These are phyloP conservation scores for Anthophora plumipes DNA, from an alignment of 2,888 invertebrate genomes.

Conservation along the genomic window DNA sequence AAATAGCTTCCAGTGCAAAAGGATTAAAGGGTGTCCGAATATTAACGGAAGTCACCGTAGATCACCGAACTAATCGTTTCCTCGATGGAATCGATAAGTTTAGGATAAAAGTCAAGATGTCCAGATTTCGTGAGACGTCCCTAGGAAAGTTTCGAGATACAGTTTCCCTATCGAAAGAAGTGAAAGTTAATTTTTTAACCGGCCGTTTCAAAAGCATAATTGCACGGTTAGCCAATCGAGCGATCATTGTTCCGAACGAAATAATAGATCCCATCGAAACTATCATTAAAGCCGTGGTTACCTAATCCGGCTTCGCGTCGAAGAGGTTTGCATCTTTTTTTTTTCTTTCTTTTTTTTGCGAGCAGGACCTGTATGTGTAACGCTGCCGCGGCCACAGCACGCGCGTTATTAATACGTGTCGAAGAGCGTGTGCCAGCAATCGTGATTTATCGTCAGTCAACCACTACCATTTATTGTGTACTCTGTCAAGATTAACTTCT, in stretches of 20 bases:
- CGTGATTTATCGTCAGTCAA: constrained; percentile 47
- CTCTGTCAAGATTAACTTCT: constrained; percentile 38
- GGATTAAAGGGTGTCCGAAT: too few species aligned
- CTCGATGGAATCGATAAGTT: neutral
- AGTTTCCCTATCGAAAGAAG: constrained; percentile 45
- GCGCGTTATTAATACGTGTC: constrained; percentile 44
- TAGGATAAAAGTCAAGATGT: neutral
- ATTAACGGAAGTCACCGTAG: too few species aligned
- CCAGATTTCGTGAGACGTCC: neutral
- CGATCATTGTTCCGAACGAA: constrained; percentile 68
- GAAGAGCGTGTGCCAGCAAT: constrained; percentile 41
- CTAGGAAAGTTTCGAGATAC: constrained; percentile 40
- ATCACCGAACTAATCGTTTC: too few species aligned
- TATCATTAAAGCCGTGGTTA: constrained; percentile 51
- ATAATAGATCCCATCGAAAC: constrained; percentile 47
- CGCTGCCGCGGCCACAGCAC: constrained; percentile 7
- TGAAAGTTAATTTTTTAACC: constrained; percentile 62
- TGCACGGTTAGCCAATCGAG: constrained; percentile 64
- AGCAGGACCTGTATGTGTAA: neutral
- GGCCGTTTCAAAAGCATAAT: constrained; percentile 66
- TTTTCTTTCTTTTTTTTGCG: too few species aligned
- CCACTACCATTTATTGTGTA: constrained; percentile 40
- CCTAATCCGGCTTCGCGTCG: constrained; percentile 32
- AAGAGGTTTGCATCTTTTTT: constrained; percentile 39
- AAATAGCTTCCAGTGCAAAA: too few species aligned